Evolutionary conservation across 2,888 invertebrate genomes (phyloP), one percentile per base, ranked within the genome.

Genomic region (Phragmatobia fuliginosa): DNA sequence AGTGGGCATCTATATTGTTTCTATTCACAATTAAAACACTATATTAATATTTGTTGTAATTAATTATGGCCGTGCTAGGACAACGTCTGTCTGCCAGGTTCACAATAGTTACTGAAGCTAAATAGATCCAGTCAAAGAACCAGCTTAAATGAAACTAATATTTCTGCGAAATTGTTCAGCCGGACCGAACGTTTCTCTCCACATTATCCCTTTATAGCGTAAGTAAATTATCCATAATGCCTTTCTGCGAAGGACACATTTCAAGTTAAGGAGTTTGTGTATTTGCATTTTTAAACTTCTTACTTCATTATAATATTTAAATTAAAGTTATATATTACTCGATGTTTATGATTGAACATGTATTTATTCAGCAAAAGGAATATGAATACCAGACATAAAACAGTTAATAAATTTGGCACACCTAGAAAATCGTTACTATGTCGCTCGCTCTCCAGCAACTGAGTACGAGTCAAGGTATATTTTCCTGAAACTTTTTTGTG

Each of bases 401-500:
- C 49, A 49, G 49, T 10, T n/a, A 49, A 25, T 49, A n/a, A 49
- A n/a, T n/a, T 10, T 49, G 7, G n/a, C 49, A 49, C n/a, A 49
- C 49, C 49, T 10, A 49, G n/a, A 49, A 49, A 49, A 49, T 49
- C n/a, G 7, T 49, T 49, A 10, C 49, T 49, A n/a, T 21, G 45
- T 1, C 45, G 18, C 21, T 7, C 6, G 21, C 21, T 38, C 38
- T 8, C 49, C 49, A n/a, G n/a, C 49, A 49, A 49, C 8, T 49
- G 49, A n/a, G n/a, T 49, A 49, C n/a, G 49, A n/a, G n/a, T 49
- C n/a, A 49, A 49, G n/a, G 49, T 49, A n/a, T n/a, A 49, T 49
- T 49, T n/a, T 49, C n/a, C 10, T 49, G 49, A n/a, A 49, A 1
- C 38, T 14, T 11, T 3, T 14, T 14, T 14, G 14, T 38, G 38